phyloP scores from a whole-genome alignment of 2,797 vertebrate genomes.

The Fistularia commersonii region DNA sequence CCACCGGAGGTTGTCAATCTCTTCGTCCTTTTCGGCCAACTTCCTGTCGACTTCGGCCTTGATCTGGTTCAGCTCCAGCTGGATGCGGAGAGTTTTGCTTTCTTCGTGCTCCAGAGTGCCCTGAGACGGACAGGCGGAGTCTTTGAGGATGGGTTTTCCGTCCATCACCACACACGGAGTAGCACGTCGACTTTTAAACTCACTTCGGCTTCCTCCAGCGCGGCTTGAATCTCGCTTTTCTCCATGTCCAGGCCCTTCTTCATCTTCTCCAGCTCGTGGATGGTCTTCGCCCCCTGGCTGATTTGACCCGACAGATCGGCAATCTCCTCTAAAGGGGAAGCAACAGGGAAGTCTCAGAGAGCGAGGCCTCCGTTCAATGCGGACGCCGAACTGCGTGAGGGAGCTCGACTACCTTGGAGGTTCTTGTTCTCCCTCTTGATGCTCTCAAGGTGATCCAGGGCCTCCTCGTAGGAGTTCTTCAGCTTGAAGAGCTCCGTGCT shows the following conservation, averaged over 20 bases:
- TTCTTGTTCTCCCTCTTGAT: constrained; percentile 93
- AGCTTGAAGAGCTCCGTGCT: constrained; percentile 93
- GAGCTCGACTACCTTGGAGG: constrained; percentile 80
- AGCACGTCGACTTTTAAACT: neutral
- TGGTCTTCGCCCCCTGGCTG: constrained; percentile 84
- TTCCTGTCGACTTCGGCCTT: constrained; percentile 90
- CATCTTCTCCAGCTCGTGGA: constrained; percentile 90
- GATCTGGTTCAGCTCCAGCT: constrained; percentile 89
- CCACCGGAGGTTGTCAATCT: constrained; percentile 80
- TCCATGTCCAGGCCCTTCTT: constrained; percentile 88
- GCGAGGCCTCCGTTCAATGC: neutral
- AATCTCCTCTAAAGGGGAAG: constrained; percentile 83
- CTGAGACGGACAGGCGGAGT: constrained; percentile 55
- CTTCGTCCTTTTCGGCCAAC: constrained; percentile 89
- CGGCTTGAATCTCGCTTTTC: constrained; percentile 88
- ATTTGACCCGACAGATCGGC: constrained; percentile 88
- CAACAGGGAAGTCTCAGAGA: neutral
- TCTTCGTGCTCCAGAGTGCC: constrained; percentile 91
- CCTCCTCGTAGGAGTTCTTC: constrained; percentile 89
- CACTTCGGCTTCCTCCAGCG: constrained; percentile 91
- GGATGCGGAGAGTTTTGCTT: constrained; percentile 89
- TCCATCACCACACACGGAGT: neutral
- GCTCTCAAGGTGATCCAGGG: constrained; percentile 86
- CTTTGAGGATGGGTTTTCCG: too few relatives aligned
- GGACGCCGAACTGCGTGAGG: neutral